Evolutionary conservation across 2,797 vertebrate species (phyloP), one percentile per base, ranked within the genome.

Genomic region (Varecia variegata): DNA sequence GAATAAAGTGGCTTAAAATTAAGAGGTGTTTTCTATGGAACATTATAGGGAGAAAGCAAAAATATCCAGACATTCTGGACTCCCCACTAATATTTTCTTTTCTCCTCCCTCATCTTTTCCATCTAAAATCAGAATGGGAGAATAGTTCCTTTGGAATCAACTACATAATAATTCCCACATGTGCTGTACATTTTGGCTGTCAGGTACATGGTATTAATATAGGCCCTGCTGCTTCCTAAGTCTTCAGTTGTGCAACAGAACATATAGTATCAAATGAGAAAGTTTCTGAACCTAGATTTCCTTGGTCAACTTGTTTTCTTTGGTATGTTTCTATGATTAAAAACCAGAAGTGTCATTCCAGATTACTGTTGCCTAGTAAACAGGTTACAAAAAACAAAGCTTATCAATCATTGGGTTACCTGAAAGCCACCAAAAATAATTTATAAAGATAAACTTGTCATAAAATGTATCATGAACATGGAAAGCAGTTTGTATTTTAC

Each of bases 321-420:
- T 65, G 32, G 15, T 65, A 30, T 79, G 8, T 52, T 92, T 87
- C 20, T 85, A 25, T 47, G 21, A 77, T 87, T 89, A 62, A 76
- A 83, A 71, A 21, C 0, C 6, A 38, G 25, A 62, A 38, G 27
- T 56, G 60, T 45, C 9, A 92, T 52, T 83, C 7, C 2, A 65
- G 7, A 9, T 47, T 88, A 70, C n/a, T 27, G 14, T 0, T 86
- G 2, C 3, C 60, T 43, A 68, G 35, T 45, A 60, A 47, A 35
- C 30, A 77, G 38, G 18, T 90, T 25, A 87, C 13, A 43, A 35
- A 74, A 1, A 20, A 12, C 3, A 52, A 85, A 60, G 3, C 15
- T 2, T 25, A 67, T 20, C 14, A 71, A 58, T 15, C 68, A 76
- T 14, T 77, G 25, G 17, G 13, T 1, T n/a, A 56, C 3, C 35